phyloP scores from a whole-genome alignment of 2,888 invertebrate genomes.

The Plebejus argus region DNA sequence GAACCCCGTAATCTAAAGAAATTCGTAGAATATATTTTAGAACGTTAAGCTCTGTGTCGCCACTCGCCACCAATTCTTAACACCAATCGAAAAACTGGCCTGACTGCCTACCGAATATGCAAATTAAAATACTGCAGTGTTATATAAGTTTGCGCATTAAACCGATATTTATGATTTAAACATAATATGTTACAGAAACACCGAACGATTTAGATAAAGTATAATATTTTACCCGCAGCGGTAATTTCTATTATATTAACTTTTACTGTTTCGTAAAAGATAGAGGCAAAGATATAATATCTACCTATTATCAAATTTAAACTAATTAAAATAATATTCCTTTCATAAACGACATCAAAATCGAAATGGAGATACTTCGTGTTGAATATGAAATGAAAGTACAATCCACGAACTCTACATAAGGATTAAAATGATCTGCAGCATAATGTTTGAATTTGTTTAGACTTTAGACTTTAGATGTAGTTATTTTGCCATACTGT shows the following conservation, averaged over 20 bases:
- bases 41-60: not conserved
- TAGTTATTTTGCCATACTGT: too few relatives aligned
- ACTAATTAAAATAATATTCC: too few relatives aligned
- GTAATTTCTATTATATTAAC: not conserved
- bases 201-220: not conserved
- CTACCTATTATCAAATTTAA: too few relatives aligned
- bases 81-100: not conserved
- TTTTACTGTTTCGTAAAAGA: too few relatives aligned
- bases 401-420: too few relatives aligned
- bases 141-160: conserved; percentile 15
- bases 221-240: not conserved
- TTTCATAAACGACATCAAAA: too few relatives aligned
- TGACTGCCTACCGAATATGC: not conserved
- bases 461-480: too few relatives aligned
- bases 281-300: too few relatives aligned
- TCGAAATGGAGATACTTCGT: too few relatives aligned
- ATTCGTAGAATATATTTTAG: not conserved
- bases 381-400: too few relatives aligned
- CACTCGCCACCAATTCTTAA: not conserved
- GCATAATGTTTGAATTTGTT: too few relatives aligned
- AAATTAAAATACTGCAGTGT: conserved; percentile 15
- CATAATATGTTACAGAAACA: not conserved
- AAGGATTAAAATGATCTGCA: too few relatives aligned
- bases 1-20: not conserved
- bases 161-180: not conserved